phyloP scores from a whole-genome alignment of 2,797 vertebrate species.

The Girardinus metallicus region DNA sequence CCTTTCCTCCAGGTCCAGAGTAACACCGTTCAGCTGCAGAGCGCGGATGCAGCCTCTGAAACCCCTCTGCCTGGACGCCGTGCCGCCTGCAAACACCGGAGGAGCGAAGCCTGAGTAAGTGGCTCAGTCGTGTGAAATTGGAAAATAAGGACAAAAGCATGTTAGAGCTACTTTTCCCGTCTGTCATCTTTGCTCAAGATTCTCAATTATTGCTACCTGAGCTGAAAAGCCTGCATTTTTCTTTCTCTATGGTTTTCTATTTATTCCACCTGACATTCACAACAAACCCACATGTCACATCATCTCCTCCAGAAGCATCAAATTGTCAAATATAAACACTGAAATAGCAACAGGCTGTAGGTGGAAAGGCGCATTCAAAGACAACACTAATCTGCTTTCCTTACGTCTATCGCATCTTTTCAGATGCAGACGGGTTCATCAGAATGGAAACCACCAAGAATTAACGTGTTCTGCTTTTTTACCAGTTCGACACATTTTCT shows the following conservation, averaged over 20 bases:
- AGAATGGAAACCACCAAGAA: conserved; percentile 18
- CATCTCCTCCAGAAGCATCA: conserved; percentile 30
- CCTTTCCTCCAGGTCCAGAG: conserved; percentile 89
- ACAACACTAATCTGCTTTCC: conserved; percentile 34
- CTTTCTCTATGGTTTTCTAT: conserved; percentile 3
- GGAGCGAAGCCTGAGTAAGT: neutral
- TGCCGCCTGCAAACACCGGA: conserved; percentile 71
- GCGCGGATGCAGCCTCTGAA: conserved; percentile 93
- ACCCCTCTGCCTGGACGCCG: conserved; percentile 86
- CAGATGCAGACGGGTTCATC: conserved; percentile 1
- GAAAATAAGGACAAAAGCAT: neutral
- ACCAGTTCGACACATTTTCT: conserved; percentile 4
- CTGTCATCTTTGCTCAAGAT: conserved; percentile 6
- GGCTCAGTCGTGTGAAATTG: neutral
- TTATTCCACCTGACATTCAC: conserved; percentile 30
- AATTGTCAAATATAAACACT: conserved; percentile 57
- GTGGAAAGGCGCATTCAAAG: conserved; percentile 25
- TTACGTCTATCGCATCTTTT: conserved; percentile 7
- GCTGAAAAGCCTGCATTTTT: conserved; percentile 21
- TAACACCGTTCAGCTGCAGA: conserved; percentile 88
- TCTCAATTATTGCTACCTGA: conserved; percentile 10
- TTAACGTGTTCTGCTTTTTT: conserved; percentile 1
- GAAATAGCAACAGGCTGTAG: conserved; percentile 44
- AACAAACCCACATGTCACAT: conserved; percentile 26
- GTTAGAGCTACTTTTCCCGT: neutral